These are phyloP conservation scores for Drosophila siamana DNA, from an alignment of 2,888 invertebrate genomes.

Conservation along the genomic window DNA sequence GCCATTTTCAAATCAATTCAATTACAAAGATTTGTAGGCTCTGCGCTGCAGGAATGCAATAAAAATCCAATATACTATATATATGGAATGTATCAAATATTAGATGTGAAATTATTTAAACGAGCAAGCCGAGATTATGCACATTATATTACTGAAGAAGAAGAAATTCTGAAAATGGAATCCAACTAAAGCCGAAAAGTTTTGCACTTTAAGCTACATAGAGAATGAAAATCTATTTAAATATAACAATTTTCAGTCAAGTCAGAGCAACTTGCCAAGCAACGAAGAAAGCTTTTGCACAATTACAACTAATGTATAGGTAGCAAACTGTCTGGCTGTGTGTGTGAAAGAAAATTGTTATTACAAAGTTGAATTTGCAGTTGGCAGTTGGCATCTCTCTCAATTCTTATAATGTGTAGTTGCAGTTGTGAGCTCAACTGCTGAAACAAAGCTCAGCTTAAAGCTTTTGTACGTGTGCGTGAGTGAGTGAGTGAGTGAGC, in stretches of 20 bases:
- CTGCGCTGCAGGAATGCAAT: background rate
- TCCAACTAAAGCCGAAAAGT: background rate
- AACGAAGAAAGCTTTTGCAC: constrained; percentile 31
- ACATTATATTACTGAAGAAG: background rate
- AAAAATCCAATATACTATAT: background rate
- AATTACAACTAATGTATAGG: constrained; percentile 5
- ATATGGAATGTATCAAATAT: background rate
- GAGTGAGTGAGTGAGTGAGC: constrained; percentile 18
- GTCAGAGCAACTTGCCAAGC: background rate
- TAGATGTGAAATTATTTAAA: background rate
- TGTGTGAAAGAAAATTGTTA: constrained; percentile 37
- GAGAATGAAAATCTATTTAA: too few species aligned
- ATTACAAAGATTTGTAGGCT: background rate
- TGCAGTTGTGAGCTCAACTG: constrained; percentile 45
- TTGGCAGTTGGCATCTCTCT: constrained; percentile 36
- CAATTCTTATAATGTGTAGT: background rate
- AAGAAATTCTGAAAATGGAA: background rate
- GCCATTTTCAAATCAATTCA: background rate
- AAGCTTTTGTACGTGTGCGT: constrained; percentile 22
- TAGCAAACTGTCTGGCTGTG: constrained; percentile 14
- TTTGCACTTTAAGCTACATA: background rate
- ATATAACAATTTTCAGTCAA: too few species aligned
- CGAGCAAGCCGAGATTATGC: background rate
- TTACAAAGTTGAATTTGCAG: constrained; percentile 52
- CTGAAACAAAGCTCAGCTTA: constrained; percentile 42